These are phyloP conservation scores for Leptinotarsa peninsularis DNA, from an alignment of 2,888 invertebrate genomes.

Conservation along the genomic window DNA sequence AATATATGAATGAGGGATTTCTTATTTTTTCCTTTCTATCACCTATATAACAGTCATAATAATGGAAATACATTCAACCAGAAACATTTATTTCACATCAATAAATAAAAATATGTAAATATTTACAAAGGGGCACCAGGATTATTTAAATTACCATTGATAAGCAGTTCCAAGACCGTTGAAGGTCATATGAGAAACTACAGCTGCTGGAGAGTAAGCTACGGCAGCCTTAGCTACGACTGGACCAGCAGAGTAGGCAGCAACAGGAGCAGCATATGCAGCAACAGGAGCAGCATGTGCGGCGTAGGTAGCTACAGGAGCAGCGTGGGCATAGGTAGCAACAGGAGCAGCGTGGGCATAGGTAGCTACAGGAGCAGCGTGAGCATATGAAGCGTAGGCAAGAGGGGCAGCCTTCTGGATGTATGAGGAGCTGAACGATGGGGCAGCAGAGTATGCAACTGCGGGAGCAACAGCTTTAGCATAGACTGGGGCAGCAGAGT, in stretches of 20 bases:
- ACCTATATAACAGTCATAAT: not conserved
- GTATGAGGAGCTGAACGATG: slow-evolving; percentile 27
- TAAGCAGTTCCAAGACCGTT: slow-evolving; percentile 69
- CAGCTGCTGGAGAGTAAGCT: slow-evolving; percentile 59
- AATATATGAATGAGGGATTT: too few relatives aligned
- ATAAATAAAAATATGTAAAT: slow-evolving; percentile 37
- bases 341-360: slow-evolving; percentile 37
- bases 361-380: slow-evolving; percentile 41
- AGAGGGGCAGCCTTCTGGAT: slow-evolving; percentile 38
- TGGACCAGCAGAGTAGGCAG: slow-evolving; percentile 33
- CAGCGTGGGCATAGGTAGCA: slow-evolving; percentile 52
- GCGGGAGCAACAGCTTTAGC: slow-evolving; percentile 22
- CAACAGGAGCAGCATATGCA: slow-evolving; percentile 47
- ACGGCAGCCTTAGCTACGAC: slow-evolving; percentile 23
- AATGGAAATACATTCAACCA: not conserved
- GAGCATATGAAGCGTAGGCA: slow-evolving; percentile 29
- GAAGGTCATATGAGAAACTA: slow-evolving; percentile 75
- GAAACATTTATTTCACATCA: slow-evolving; percentile 24
- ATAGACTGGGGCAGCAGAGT: slow-evolving; percentile 48
- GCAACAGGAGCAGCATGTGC: slow-evolving; percentile 47
- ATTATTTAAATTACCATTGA: slow-evolving; percentile 69
- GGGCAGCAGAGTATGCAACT: slow-evolving; percentile 22
- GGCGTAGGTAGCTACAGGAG: slow-evolving; percentile 47
- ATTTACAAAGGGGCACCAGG: slow-evolving; percentile 36
- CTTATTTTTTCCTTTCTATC: not conserved